phyloP scores from a whole-genome alignment of 2,888 invertebrate species.

The Mimas tiliae region DNA sequence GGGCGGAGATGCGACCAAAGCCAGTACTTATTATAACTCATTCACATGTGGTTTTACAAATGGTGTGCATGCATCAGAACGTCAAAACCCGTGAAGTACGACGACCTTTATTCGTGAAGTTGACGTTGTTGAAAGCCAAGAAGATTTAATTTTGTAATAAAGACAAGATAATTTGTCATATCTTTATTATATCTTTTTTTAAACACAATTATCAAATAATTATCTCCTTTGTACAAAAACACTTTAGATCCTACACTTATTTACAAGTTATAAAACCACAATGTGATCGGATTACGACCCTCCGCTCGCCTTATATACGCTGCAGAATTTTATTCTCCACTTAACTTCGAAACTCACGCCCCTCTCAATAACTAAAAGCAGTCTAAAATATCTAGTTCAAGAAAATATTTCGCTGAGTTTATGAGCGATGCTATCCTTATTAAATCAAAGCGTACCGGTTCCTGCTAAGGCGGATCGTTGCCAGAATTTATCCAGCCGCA shows the following conservation, averaged over 20 bases:
- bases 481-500: constrained; percentile 19
- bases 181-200: too few species aligned
- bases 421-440: constrained; percentile 27
- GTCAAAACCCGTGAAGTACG: too few species aligned
- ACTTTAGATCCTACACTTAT: neutral
- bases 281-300: neutral
- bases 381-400: constrained; percentile 12
- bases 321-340: neutral
- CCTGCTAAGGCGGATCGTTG: constrained; percentile 10
- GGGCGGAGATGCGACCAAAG: too few species aligned
- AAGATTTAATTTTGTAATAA: too few species aligned
- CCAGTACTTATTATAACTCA: too few species aligned
- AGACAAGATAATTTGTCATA: too few species aligned
- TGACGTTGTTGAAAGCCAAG: too few species aligned
- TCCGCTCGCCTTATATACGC: neutral
- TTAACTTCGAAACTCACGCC: neutral
- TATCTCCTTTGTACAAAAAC: too few species aligned
- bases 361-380: neutral
- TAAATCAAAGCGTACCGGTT: constrained; percentile 14
- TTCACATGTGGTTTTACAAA: too few species aligned
- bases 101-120: too few species aligned
- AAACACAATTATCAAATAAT: too few species aligned
- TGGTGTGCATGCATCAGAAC: too few species aligned
- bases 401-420: constrained; percentile 18
- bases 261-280: neutral